These are phyloP conservation scores for Macrosiphum euphorbiae DNA, from an alignment of 2,888 invertebrate species.

Conservation along the genomic window DNA sequence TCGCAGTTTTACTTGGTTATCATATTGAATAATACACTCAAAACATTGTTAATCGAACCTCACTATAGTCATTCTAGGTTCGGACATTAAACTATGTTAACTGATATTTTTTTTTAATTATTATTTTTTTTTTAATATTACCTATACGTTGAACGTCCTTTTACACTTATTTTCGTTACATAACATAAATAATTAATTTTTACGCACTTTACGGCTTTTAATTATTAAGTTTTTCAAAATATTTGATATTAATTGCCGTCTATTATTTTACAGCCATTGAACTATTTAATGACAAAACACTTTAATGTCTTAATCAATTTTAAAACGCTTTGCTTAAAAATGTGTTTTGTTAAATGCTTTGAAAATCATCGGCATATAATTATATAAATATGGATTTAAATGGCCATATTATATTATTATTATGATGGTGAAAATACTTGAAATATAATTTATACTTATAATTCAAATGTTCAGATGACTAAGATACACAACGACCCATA, in stretches of 20 bases:
- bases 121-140: too few relatives aligned
- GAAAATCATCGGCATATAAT: background rate
- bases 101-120: too few relatives aligned
- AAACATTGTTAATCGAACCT: background rate
- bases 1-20: background rate
- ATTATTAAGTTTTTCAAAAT: background rate
- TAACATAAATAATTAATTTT: background rate
- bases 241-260: background rate
- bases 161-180: background rate
- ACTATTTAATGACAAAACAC: background rate
- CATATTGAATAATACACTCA: background rate
- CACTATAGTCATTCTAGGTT: background rate
- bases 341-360: background rate
- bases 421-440: background rate
- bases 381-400: background rate
- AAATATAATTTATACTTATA: background rate
- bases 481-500: background rate
- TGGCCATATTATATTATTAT: background rate
- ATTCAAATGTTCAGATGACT: background rate
- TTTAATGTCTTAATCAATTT: background rate
- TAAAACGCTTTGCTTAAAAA: background rate
- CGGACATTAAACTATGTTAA: background rate
- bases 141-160: too few relatives aligned
- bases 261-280: background rate
- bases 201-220: background rate